Evolutionary conservation across 2,888 invertebrate species (phyloP), one percentile per base, ranked within the genome.

Genomic region (Heliconius charithonia): DNA sequence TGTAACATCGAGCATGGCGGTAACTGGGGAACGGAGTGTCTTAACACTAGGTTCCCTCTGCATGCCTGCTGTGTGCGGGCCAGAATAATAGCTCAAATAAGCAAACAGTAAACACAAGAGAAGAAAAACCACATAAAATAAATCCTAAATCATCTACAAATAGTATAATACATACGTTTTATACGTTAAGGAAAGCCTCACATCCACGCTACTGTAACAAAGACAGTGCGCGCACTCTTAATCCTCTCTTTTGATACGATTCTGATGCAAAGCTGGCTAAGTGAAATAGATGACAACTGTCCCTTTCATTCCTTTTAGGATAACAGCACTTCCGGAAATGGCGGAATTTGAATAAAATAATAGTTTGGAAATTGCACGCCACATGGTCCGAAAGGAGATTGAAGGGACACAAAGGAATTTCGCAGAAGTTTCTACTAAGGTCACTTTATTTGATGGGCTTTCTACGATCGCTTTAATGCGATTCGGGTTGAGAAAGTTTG

Each of bases 281-380:
- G 81, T 81, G 80, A 76, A 83, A 84, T 75, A 77, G 77, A 79
- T 72, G 79, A 73, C 76, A 25, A 56, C 82, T 73, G 76, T 81
- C 79, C 79, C 80, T 81, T 81, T 86, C 84, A 87, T 87, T 85
- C 85, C 78, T 80, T 82, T 78, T 81, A 83, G 83, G 86, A 80
- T 83, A 78, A 90, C 89, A 86, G 88, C 82, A 79, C 80, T 79
- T 78, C 67, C 79, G 75, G 83, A 81, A 82, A 83, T 78, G 80
- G 71, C 79, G 76, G 86, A 87, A 91, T 92, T 92, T 92, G 90
- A 92, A 92, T 93, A 92, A 92, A 91, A 93, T 92, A 91, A 91
- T 92, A 92, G 91, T 91, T 89, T 85, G 83, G 85, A 83, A 88
- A 87, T 87, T 87, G 88, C 85, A 86, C 85, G 85, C 86, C 87